Percentiles rank a stretch among this genome's conserved stretches.
phyloP scores from a whole-genome alignment of 1,140 invertebrate species.

The Cheumatopsyche charites region DNA sequence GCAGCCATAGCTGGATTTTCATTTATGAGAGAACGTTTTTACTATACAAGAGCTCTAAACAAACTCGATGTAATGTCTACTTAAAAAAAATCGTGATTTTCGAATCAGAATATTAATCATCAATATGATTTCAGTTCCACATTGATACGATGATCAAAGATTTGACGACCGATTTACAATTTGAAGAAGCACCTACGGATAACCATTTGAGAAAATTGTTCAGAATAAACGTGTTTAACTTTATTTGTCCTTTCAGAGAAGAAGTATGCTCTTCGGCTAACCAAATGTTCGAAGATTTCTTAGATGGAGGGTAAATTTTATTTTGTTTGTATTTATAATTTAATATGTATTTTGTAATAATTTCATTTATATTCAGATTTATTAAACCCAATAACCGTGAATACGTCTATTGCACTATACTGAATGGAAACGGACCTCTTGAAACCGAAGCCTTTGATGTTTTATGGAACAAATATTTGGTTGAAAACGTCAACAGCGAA shows the following conservation, averaged over 20 bases:
- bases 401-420: slow-evolving; percentile 66
- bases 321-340: not conserved
- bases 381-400: slow-evolving; percentile 63
- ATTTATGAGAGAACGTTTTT: slow-evolving; percentile 52
- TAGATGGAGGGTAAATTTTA: slow-evolving; percentile 47
- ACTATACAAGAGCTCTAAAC: not conserved
- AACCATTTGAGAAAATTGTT: slow-evolving; percentile 56
- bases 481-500: slow-evolving; percentile 59
- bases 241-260: slow-evolving; percentile 63
- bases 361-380: slow-evolving; percentile 51
- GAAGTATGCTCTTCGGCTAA: too few relatives aligned
- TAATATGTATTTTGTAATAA: not conserved
- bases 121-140: not conserved
- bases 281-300: too few relatives aligned
- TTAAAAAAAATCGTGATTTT: too few relatives aligned
- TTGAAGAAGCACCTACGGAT: slow-evolving; percentile 46
- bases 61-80: not conserved
- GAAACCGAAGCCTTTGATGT: slow-evolving; percentile 57
- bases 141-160: slow-evolving; percentile 54
- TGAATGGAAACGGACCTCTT: slow-evolving; percentile 61
- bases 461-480: slow-evolving; percentile 60
- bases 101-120: not conserved
- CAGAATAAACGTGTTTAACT: slow-evolving; percentile 59
- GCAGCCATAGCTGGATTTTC: slow-evolving; percentile 65
- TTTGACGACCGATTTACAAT: slow-evolving; percentile 56